These are phyloP conservation scores for Ophion obscuratus DNA, from an alignment of 2,888 invertebrate genomes.

Conservation along the genomic window DNA sequence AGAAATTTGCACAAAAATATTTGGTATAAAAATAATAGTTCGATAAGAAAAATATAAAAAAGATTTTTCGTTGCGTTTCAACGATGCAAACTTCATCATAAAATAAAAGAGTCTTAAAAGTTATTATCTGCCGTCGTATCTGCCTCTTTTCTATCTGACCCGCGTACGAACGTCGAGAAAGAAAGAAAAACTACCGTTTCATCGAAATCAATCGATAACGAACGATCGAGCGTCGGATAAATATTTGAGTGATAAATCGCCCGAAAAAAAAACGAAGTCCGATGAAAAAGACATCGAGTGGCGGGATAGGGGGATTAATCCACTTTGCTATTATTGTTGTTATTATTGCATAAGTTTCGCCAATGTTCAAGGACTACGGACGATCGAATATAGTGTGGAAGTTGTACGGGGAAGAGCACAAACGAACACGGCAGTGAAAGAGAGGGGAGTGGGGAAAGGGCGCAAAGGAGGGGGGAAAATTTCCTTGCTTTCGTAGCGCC, in stretches of 20 bases:
- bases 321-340: neutral
- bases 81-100: too few relatives aligned
- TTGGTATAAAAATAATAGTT: too few relatives aligned
- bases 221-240: slow-evolving; percentile 22
- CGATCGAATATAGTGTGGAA: slow-evolving; percentile 31
- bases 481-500: slow-evolving; percentile 52
- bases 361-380: slow-evolving; percentile 47
- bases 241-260: slow-evolving; percentile 19
- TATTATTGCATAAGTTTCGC: slow-evolving; percentile 50
- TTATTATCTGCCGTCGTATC: too few relatives aligned
- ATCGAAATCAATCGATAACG: slow-evolving; percentile 31
- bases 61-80: too few relatives aligned
- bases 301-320: neutral
- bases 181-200: neutral
- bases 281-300: slow-evolving; percentile 2
- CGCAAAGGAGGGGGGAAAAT: slow-evolving; percentile 28
- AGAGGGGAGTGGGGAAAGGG: slow-evolving; percentile 1
- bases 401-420: slow-evolving; percentile 23
- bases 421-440: slow-evolving; percentile 3
- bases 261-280: neutral
- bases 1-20: too few relatives aligned
- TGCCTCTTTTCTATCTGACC: neutral
- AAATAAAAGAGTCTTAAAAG: too few relatives aligned
- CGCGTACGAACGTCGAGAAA: neutral
- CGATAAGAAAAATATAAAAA: too few relatives aligned